Evolutionary conservation across 2,888 invertebrate genomes (phyloP), one percentile per base, ranked within the genome.

Genomic region (Eristalis arbustorum): DNA sequence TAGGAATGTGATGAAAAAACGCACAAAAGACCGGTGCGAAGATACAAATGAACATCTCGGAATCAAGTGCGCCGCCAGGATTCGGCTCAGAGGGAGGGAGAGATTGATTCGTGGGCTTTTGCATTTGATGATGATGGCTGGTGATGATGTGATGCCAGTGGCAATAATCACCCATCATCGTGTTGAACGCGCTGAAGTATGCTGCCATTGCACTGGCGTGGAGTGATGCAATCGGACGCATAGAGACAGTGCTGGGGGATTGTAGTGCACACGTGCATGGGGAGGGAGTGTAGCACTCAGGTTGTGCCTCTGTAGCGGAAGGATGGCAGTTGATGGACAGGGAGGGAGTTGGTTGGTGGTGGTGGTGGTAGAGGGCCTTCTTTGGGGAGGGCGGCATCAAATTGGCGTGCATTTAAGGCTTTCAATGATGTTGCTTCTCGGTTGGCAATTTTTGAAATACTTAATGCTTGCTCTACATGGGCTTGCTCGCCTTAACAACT

Each of bases 111-210:
- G 62, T 63, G 49, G 49, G 18, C 49, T 49, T 18, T 49, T 49
- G 49, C 49, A n/a, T 69, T 61, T 34, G 57, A 18, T 66, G 64
- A 23, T 67, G 67, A 14, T 61, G 23, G 28, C 49, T 37, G 23
- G 61, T 61, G 49, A 62, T 62, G 37, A 56, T 49, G 37, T 69
- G 72, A 34, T 18, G 78, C 34, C 64, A 40, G 22, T 40, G 66
- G 72, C 61, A 49, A 66, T 66, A 72, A 79, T 73, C 40, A 66
- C 56, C n/a, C 57, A 40, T 64, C 73, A 61, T 71, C 72, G 42
- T 56, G 8, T 57, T 37, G 31, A 77, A 31, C 31, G 49, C 59
- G 42, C 40, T 25, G 56, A 59, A 57, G 66, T 72, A 40, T 72
- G 57, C 78, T n/a, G n/a, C n/a, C n/a, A n/a, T n/a, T n/a, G 42